Evolutionary conservation across 1,140 invertebrate genomes (phyloP).

Genomic region (Harpegnathos saltator): DNA sequence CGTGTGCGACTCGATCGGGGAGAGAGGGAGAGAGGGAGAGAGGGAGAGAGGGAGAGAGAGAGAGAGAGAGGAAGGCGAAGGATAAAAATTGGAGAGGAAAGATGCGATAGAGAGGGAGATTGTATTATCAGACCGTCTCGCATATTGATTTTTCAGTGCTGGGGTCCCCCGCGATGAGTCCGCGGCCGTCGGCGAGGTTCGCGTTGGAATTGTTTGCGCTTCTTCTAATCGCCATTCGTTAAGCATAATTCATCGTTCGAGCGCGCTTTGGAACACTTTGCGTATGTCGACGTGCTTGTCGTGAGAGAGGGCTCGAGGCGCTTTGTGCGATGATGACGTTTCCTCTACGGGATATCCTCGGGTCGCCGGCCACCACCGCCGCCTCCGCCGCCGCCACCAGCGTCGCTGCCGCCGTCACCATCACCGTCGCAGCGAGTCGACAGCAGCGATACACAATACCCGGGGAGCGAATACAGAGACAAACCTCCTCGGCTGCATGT

Average conservation of each 20-base stretch:
- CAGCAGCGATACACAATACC: slow-evolving; percentile 30
- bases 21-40: not conserved
- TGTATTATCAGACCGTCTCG: slow-evolving; percentile 19
- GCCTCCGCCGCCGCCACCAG: not conserved
- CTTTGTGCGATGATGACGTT: slow-evolving; percentile 62
- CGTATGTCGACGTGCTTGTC: slow-evolving; percentile 81
- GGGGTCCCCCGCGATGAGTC: slow-evolving; percentile 69
- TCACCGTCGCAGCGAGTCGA: too few relatives aligned
- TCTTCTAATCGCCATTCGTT: slow-evolving; percentile 76
- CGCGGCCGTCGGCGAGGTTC: slow-evolving; percentile 62
- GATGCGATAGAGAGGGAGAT: not conserved
- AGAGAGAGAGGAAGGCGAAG: not conserved
- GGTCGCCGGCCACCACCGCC: slow-evolving; percentile 29
- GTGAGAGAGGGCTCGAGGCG: slow-evolving; percentile 64
- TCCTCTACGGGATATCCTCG: slow-evolving; percentile 56
- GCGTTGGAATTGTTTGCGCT: slow-evolving; percentile 74
- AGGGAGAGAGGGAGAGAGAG: not conserved
- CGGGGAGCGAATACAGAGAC: slow-evolving; percentile 10
- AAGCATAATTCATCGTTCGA: slow-evolving; percentile 74
- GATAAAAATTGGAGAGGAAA: not conserved
- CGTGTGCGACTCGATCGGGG: not conserved
- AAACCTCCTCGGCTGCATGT: slow-evolving; percentile 22
- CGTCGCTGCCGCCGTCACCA: not conserved
- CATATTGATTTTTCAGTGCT: slow-evolving; percentile 72
- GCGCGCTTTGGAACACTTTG: slow-evolving; percentile 80